Evolutionary conservation across 2,797 vertebrate genomes (phyloP).

Genomic region (Syngnathus rostellatus): DNA sequence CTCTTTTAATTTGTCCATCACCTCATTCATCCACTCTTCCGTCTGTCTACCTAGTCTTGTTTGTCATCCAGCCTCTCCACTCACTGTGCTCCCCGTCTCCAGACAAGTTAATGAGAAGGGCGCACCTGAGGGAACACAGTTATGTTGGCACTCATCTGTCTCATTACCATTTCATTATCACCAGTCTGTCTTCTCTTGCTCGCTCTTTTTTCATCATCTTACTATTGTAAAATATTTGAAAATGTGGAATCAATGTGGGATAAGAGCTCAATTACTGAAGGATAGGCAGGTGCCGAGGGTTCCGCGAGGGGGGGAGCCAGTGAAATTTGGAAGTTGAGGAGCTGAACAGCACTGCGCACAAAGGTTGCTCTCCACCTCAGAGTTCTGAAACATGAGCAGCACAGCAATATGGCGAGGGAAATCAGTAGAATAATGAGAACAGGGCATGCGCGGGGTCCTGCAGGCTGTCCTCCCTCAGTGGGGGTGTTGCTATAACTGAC

Average conservation of each 20-base stretch:
- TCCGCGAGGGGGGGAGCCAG: not conserved
- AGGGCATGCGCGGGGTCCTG: not conserved
- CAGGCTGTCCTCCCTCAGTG: not conserved
- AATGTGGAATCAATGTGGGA: not conserved
- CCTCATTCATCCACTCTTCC: constrained; percentile 4
- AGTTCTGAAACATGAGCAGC: not conserved
- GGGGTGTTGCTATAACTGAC: not conserved
- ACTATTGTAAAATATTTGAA: not conserved
- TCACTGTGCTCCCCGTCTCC: constrained; percentile 34
- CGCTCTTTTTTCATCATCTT: constrained; percentile 15
- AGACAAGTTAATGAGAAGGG: constrained; percentile 55
- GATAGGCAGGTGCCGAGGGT: not conserved
- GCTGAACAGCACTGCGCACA: not conserved
- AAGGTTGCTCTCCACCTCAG: not conserved
- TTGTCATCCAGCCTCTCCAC: constrained; percentile 14
- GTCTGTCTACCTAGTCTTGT: constrained; percentile 10
- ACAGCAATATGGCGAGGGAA: not conserved
- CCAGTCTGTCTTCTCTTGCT: constrained; percentile 19
- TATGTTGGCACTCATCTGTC: constrained; percentile 53
- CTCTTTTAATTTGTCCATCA: constrained; percentile 1
- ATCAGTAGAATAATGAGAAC: not conserved
- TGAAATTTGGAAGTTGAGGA: not conserved
- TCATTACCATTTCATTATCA: constrained; percentile 64
- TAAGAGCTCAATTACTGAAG: not conserved
- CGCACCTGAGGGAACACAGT: constrained; percentile 55